A percentile compares a stretch with the other conserved stretches of the same genome.
Evolutionary conservation across 2,888 invertebrate genomes (phyloP).

Genomic region (Melanargia galathea): DNA sequence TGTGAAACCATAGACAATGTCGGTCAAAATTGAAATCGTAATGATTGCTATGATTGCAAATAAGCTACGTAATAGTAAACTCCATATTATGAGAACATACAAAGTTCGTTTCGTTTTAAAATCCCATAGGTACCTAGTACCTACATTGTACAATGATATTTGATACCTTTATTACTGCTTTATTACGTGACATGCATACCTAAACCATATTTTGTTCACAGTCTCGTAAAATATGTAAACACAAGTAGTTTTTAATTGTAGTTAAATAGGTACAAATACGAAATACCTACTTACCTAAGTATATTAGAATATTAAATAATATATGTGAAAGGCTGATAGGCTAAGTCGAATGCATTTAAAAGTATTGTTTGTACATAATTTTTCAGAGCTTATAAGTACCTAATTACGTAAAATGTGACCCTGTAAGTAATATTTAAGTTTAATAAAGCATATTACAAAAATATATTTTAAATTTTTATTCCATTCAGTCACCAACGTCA

Average conservation of each 20-base stretch:
- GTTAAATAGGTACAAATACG: no score
- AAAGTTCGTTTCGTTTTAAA: neutral
- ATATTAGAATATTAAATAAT: no score
- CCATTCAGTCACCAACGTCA: neutral
- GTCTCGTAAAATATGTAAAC: neutral
- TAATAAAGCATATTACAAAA: constrained; percentile 1
- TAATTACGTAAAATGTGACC: constrained; percentile 1
- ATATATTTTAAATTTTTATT: neutral
- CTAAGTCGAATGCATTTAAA: constrained; percentile 2
- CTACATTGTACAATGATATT: no score
- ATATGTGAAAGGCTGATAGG: constrained; percentile 15
- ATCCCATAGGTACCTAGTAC: no score
- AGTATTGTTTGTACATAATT: neutral
- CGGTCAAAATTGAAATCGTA: neutral
- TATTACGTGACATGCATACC: no score
- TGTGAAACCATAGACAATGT: constrained; percentile 1
- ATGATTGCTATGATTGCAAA: neutral
- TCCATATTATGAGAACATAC: no score
- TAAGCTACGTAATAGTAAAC: constrained; percentile 2
- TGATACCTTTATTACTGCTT: no score
- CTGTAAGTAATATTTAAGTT: neutral
- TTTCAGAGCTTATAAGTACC: constrained; percentile 1
- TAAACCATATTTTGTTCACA: neutral
- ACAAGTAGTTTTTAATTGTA: no score
- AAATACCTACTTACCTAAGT: no score